Base-by-base conservation (phyloP, 2,797 vertebrate genomes). In the Poecilia gillii region DNA sequence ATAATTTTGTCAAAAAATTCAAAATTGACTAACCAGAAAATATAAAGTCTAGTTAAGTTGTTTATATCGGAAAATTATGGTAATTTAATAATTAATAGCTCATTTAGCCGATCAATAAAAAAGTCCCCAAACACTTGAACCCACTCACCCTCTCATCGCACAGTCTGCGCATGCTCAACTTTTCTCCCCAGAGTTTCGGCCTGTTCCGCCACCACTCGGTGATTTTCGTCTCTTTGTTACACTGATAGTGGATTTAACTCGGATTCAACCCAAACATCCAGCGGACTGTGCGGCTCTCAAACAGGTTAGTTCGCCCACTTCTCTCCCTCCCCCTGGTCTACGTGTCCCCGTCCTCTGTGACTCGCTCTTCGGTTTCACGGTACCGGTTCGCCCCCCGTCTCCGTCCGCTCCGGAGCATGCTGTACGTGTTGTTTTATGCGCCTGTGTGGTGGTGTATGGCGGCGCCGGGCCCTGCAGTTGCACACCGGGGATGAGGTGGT, bases 211-310 rank as follows among this genome's bases (percentile, higher is more conserved):
- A 96, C 87, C 80, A 87, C 89, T 98, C 98, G 98, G 96, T 95
- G 95, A 97, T 98, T 97, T 98, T 98, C 98, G 98, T 96, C 97
- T 98, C 98, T 99, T 99, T 99, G 98, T 99, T 98, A 97, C 98
- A 98, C 95, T 85, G 94, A 91, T 94, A 93, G 95, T 96, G 95
- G 95, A 96, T 96, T 96, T 96, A 96, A 96, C 94, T 95, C 95
- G 95, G 94, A 95, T 94, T 92, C 95, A 85, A 85, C 87, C 93
- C 91, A 78, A 75, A 92, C 88, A 94, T 93, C 95, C 93, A 90
- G 90, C 93, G 93, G 94, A 94, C 94, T 74, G 87, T 76, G 92
- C 88, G 85, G 91, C 91, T 90, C 88, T 85, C 83, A 64, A 90
- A 91, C 95, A 96, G 96, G 95, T 96, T 85, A 94, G 96, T 96